Percentiles rank a stretch among this genome's conserved stretches.
phyloP scores from a whole-genome alignment of 1,140 invertebrate genomes.

The Drosophila persimilis region DNA sequence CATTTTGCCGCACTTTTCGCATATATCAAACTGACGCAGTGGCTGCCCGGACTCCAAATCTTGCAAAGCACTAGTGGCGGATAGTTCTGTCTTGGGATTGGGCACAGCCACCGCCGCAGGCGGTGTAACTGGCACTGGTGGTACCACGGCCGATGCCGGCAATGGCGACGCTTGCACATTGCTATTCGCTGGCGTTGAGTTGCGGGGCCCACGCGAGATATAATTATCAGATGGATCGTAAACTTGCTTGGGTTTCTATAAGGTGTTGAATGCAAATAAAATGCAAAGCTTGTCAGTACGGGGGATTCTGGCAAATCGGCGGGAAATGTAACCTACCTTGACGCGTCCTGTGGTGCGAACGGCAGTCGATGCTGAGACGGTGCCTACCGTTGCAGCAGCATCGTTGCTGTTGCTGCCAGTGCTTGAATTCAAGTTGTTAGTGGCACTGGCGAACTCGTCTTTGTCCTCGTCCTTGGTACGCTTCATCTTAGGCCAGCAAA shows the following conservation, averaged over 20 bases:
- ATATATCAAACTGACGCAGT: slow-evolving; percentile 40
- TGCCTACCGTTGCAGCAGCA: slow-evolving; percentile 5
- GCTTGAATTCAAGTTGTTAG: slow-evolving; percentile 18
- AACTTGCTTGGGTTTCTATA: slow-evolving; percentile 85
- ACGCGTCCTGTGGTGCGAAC: slow-evolving; percentile 79
- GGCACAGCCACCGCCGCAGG: not conserved
- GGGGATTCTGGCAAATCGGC: not conserved
- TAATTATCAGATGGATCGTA: slow-evolving; percentile 90
- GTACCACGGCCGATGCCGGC: not conserved
- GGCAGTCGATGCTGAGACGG: not conserved
- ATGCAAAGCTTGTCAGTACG: not conserved
- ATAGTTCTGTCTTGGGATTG: not conserved
- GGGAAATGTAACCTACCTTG: slow-evolving; percentile 48
- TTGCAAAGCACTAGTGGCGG: not conserved
- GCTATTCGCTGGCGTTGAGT: slow-evolving; percentile 27
- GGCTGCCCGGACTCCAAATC: slow-evolving; percentile 8
- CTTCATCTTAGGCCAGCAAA: slow-evolving; percentile 45
- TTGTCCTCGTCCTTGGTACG: slow-evolving; percentile 55
- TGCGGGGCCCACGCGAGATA: slow-evolving; percentile 84
- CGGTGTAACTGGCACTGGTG: not conserved
- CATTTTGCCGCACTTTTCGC: slow-evolving; percentile 63
- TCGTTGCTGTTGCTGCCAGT: slow-evolving; percentile 43
- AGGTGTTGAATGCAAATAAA: not conserved
- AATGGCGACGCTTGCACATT: not conserved
- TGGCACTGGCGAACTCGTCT: slow-evolving; percentile 23